Evolutionary conservation across 2,888 invertebrate genomes (phyloP).

Genomic region (Cloeon dipterum): DNA sequence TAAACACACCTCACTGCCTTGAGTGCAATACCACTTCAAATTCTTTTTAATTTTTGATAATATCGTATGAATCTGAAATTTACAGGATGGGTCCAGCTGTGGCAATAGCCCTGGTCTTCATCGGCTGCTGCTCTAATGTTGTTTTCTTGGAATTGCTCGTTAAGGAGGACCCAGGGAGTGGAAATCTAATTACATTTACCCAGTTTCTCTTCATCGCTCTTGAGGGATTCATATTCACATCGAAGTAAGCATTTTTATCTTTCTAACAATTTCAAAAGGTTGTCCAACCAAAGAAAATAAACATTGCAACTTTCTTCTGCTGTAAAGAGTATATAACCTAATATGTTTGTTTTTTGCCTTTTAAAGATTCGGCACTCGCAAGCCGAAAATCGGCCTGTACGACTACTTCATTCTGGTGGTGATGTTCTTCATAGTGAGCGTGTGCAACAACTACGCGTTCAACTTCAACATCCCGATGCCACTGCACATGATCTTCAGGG

Average conservation of each 20-base stretch:
- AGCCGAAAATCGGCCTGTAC: slow-evolving; percentile 21
- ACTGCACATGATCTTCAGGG: slow-evolving; percentile 93
- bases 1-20: too few relatives aligned
- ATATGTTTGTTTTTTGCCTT: too few relatives aligned
- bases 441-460: slow-evolving; percentile 86
- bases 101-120: slow-evolving; percentile 4
- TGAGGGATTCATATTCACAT: slow-evolving; percentile 68
- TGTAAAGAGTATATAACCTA: too few relatives aligned
- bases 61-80: too few relatives aligned
- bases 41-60: too few relatives aligned
- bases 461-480: slow-evolving; percentile 95
- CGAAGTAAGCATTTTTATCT: too few relatives aligned
- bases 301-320: too few relatives aligned
- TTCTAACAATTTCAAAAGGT: too few relatives aligned
- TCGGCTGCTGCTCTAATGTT: slow-evolving; percentile 81
- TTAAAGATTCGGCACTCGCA: slow-evolving; percentile 13
- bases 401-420: slow-evolving; percentile 62
- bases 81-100: slow-evolving; percentile 1
- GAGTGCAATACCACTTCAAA: too few relatives aligned
- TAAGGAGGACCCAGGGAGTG: slow-evolving; percentile 76
- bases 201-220: slow-evolving; percentile 82
- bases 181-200: slow-evolving; percentile 84
- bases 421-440: slow-evolving; percentile 80
- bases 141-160: slow-evolving; percentile 72
- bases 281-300: too few relatives aligned